Evolutionary conservation across 1,140 invertebrate species (phyloP).

Genomic region (Drosophila neocordata): DNA sequence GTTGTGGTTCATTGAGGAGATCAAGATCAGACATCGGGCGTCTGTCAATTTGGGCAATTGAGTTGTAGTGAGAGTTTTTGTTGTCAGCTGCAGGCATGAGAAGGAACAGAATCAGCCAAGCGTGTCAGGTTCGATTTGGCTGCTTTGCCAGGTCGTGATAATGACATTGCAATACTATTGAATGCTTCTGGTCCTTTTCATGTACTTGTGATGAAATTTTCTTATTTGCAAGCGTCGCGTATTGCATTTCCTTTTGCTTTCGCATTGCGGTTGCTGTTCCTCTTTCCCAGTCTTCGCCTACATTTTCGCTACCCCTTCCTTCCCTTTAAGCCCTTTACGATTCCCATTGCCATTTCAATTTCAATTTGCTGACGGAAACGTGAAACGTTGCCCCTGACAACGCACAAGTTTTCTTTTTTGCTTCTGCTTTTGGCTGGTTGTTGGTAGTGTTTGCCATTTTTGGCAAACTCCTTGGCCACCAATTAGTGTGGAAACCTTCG

Average conservation of each 20-base stretch:
- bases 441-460: constrained; percentile 11
- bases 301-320: background rate
- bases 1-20: background rate
- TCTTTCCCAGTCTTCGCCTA: constrained; percentile 10
- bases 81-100: constrained; percentile 40
- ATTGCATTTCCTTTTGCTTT: constrained; percentile 62
- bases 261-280: constrained; percentile 34
- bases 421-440: background rate
- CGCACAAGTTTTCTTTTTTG: constrained; percentile 43
- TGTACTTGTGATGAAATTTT: constrained; percentile 47
- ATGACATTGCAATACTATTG: constrained; percentile 18
- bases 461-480: constrained; percentile 46
- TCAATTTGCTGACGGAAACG: constrained; percentile 70
- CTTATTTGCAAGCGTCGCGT: constrained; percentile 47
- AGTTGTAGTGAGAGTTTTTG: constrained; percentile 10
- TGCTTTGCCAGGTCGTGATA: constrained; percentile 5
- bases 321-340: background rate
- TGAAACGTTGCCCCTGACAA: constrained; percentile 53
- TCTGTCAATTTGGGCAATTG: constrained; percentile 45
- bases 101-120: constrained; percentile 19
- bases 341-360: constrained; percentile 66
- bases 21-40: constrained; percentile 24
- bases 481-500: constrained; percentile 50
- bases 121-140: constrained; percentile 21
- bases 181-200: background rate